phyloP scores from a whole-genome alignment of 2,888 invertebrate species.

The Nycteola revayana region DNA sequence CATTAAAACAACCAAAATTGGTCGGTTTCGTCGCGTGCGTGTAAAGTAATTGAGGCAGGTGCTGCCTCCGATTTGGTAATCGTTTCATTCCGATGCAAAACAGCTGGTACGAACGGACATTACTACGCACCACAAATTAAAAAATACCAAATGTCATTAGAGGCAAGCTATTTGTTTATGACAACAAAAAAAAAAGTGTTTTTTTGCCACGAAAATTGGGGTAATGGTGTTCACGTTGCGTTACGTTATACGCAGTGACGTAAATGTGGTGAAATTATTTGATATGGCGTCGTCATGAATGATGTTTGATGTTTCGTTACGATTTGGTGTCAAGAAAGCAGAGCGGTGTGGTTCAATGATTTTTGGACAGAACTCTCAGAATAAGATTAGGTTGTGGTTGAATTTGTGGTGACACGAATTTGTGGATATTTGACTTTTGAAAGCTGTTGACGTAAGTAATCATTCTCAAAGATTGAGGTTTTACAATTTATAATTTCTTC shows the following conservation, averaged over 20 bases:
- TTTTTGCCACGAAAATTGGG: slow-evolving; percentile 19
- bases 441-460: too few relatives aligned
- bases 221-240: slow-evolving; percentile 19
- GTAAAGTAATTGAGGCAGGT: slow-evolving; percentile 30
- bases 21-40: slow-evolving; percentile 28
- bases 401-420: too few relatives aligned
- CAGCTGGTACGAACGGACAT: slow-evolving; percentile 27
- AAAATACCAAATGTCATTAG: slow-evolving; percentile 23
- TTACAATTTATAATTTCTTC: too few relatives aligned
- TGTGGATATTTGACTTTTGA: too few relatives aligned
- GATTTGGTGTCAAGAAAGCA: too few relatives aligned
- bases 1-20: slow-evolving; percentile 23
- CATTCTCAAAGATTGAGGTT: too few relatives aligned
- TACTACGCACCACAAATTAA: too few relatives aligned
- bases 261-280: slow-evolving; percentile 13
- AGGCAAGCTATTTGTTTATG: slow-evolving; percentile 5
- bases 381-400: neutral
- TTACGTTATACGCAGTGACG: slow-evolving; percentile 15
- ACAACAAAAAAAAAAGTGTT: slow-evolving; percentile 12
- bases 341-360: neutral
- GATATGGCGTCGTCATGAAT: slow-evolving; percentile 1
- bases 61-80: slow-evolving; percentile 29
- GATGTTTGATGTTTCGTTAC: slow-evolving; percentile 5
- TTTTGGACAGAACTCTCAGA: neutral
- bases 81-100: slow-evolving; percentile 24